phyloP scores from a whole-genome alignment of 2,113 vertebrate species.

The Aegotheles bennettii region DNA sequence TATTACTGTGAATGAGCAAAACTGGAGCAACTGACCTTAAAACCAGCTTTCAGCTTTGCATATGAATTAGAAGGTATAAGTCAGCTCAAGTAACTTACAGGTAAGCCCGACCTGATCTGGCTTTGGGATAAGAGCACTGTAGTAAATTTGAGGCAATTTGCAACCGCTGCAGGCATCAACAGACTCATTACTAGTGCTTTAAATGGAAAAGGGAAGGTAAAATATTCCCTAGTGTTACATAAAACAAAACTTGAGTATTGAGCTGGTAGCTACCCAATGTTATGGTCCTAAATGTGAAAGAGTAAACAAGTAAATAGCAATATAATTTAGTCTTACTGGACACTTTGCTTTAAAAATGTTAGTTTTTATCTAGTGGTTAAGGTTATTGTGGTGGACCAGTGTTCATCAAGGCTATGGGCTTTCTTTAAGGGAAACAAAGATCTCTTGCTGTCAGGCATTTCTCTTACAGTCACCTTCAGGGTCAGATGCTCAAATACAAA shows the following conservation, averaged over 20 bases:
- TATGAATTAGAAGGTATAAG: neutral
- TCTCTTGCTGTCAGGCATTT: neutral
- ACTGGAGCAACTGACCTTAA: neutral
- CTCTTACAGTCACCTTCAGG: neutral
- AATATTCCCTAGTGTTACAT: neutral
- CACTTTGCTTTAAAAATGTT: neutral
- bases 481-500: neutral
- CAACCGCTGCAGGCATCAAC: neutral
- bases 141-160: neutral
- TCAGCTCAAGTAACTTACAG: neutral
- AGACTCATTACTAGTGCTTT: neutral
- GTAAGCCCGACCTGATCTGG: too few relatives aligned
- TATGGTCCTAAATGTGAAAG: neutral
- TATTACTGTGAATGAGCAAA: neutral
- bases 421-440: neutral
- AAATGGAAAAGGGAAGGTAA: neutral
- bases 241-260: neutral
- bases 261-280: neutral
- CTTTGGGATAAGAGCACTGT: too few relatives aligned
- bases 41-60: constrained; percentile 10
- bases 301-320: neutral
- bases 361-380: neutral
- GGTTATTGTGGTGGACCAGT: neutral
- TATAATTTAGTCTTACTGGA: neutral
- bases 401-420: neutral